Evolutionary conservation across 2,797 vertebrate species (phyloP).

Genomic region (Brotula barbata): DNA sequence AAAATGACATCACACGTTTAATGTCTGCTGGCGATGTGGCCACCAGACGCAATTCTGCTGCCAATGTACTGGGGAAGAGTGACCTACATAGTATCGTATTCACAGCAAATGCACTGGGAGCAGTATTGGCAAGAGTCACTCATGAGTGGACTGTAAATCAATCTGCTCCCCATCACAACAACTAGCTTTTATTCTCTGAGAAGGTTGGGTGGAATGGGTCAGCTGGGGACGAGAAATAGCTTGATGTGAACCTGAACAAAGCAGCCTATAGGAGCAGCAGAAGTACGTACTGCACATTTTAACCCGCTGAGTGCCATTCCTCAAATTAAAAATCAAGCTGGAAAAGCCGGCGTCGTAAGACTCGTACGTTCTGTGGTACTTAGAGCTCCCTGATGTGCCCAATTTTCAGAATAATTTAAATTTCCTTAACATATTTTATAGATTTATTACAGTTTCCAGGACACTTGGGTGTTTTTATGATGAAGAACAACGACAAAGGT

Average conservation of each 20-base stretch:
- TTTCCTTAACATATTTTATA: too few relatives aligned
- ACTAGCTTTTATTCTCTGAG: not conserved
- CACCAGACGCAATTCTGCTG: slow-evolving; percentile 19
- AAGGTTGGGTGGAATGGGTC: slow-evolving; percentile 24
- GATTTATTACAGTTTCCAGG: too few relatives aligned
- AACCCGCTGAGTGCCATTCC: not conserved
- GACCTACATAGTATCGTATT: slow-evolving; percentile 39
- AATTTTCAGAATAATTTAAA: too few relatives aligned
- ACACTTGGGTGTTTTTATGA: too few relatives aligned
- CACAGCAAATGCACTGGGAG: slow-evolving; percentile 9
- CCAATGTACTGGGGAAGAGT: slow-evolving; percentile 35
- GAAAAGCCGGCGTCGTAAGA: too few relatives aligned
- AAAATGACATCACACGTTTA: not conserved
- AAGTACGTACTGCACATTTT: slow-evolving; percentile 1
- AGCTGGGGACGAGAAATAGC: slow-evolving; percentile 26
- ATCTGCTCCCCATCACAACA: not conserved
- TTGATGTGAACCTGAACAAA: slow-evolving; percentile 31
- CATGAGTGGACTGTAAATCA: slow-evolving; percentile 18
- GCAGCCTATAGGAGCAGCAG: slow-evolving; percentile 9
- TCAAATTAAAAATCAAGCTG: too few relatives aligned
- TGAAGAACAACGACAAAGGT: too few relatives aligned
- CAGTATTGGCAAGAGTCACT: slow-evolving; percentile 15
- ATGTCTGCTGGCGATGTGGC: too few relatives aligned
- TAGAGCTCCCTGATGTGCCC: too few relatives aligned
- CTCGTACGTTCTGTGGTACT: too few relatives aligned